Percentiles rank a stretch among this genome's conserved stretches.
Evolutionary conservation across 2,888 invertebrate genomes (phyloP).

Genomic region (Scrobipalpa costella): DNA sequence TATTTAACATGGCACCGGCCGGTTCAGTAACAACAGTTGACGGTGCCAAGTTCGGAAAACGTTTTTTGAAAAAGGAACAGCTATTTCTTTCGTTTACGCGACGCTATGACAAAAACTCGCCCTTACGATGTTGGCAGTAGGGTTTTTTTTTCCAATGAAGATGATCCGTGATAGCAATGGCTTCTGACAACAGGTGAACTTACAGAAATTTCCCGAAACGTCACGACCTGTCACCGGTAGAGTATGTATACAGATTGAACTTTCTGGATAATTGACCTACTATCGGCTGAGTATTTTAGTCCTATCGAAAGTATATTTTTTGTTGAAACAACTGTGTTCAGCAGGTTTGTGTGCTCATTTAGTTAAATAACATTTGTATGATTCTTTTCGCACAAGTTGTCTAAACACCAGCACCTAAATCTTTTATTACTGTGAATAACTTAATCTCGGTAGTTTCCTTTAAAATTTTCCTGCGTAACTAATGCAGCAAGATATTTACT

Average conservation of each 20-base stretch:
- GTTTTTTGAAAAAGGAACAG: background rate
- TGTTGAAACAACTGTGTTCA: too few species aligned
- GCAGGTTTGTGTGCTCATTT: too few species aligned
- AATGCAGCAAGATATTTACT: background rate
- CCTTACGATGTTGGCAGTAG: background rate
- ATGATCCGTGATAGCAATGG: background rate
- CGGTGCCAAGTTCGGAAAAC: background rate
- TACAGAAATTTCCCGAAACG: constrained; percentile 20
- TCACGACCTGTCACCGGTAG: background rate
- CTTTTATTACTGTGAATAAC: background rate
- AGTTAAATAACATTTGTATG: too few species aligned
- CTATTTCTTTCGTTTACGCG: background rate
- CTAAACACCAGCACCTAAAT: too few species aligned
- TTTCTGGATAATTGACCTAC: constrained; percentile 6
- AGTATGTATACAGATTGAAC: background rate
- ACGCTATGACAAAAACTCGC: background rate
- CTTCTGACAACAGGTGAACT: background rate
- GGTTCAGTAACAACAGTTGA: constrained; percentile 16
- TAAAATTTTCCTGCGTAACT: background rate
- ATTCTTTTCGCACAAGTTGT: background rate
- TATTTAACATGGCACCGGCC: constrained; percentile 19
- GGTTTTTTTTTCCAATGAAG: too few species aligned
- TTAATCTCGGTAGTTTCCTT: background rate
- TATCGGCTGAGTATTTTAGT: background rate
- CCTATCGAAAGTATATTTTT: background rate